Evolutionary conservation across 2,113 vertebrate species (phyloP).

Genomic region (Tyrannus savana): DNA sequence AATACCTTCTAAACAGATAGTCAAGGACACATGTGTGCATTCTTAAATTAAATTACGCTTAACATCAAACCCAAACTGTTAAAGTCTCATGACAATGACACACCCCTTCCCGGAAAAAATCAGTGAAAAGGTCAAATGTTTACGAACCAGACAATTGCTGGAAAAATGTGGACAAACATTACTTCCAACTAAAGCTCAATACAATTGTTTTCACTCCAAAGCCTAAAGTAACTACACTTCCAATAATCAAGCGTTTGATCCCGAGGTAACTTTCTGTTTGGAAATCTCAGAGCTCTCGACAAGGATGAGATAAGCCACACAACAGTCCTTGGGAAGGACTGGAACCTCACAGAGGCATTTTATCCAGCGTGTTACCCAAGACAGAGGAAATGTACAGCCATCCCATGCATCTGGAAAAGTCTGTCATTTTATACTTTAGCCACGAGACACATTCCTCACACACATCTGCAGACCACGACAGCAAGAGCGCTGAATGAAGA

Average conservation of each 20-base stretch:
- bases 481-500: background rate
- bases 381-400: background rate
- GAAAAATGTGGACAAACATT: constrained; percentile 35
- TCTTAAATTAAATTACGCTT: background rate
- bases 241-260: background rate
- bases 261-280: background rate
- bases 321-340: background rate
- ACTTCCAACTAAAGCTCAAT: background rate
- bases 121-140: constrained; percentile 36
- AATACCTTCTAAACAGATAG: background rate
- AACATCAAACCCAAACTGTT: constrained; percentile 9
- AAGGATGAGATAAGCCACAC: background rate
- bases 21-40: background rate
- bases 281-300: background rate
- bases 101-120: constrained; percentile 54
- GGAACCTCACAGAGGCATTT: background rate
- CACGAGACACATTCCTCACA: background rate
- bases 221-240: background rate
- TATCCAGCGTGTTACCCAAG: background rate
- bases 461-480: background rate
- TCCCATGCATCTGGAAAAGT: background rate
- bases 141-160: constrained; percentile 52
- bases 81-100: constrained; percentile 35
- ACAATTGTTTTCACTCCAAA: constrained; percentile 1
- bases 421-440: background rate